Evolutionary conservation across 1,140 invertebrate genomes (phyloP).

Genomic region (Plutomurus gul): DNA sequence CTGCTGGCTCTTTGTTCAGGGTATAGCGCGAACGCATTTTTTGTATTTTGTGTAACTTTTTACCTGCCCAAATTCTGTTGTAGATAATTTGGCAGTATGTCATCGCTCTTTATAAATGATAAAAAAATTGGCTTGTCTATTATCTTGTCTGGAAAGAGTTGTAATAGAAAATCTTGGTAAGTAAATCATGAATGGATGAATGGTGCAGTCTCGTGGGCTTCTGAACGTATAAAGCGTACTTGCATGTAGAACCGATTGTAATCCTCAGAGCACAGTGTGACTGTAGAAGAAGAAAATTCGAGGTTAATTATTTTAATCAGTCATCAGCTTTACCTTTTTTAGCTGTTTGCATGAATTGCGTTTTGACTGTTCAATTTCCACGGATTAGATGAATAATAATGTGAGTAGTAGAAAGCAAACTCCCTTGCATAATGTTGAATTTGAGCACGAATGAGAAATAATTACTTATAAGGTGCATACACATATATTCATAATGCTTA

Average conservation of each 20-base stretch:
- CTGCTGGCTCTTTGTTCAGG: too few relatives aligned
- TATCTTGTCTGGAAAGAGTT: not conserved
- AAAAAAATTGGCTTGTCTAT: not conserved
- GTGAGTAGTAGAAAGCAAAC: not conserved
- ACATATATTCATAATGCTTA: too few relatives aligned
- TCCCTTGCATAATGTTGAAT: not conserved
- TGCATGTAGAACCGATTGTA: too few relatives aligned
- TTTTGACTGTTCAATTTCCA: constrained; percentile 13
- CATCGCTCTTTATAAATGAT: not conserved
- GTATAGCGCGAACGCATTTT: too few relatives aligned
- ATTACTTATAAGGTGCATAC: not conserved
- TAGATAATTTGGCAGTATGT: not conserved
- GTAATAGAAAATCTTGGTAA: too few relatives aligned
- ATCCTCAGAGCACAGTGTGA: not conserved
- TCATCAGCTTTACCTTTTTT: constrained; percentile 17
- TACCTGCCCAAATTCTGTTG: not conserved
- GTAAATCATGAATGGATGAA: not conserved
- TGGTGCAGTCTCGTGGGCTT: not conserved
- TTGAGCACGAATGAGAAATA: not conserved
- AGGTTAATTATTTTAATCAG: constrained; percentile 22
- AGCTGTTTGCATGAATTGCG: not conserved
- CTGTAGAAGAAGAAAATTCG: not conserved
- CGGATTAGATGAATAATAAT: constrained; percentile 11
- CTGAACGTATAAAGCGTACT: too few relatives aligned
- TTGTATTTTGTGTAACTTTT: too few relatives aligned